Evolutionary conservation across 2,797 vertebrate species (phyloP).

Genomic region (Champsocephalus esox): DNA sequence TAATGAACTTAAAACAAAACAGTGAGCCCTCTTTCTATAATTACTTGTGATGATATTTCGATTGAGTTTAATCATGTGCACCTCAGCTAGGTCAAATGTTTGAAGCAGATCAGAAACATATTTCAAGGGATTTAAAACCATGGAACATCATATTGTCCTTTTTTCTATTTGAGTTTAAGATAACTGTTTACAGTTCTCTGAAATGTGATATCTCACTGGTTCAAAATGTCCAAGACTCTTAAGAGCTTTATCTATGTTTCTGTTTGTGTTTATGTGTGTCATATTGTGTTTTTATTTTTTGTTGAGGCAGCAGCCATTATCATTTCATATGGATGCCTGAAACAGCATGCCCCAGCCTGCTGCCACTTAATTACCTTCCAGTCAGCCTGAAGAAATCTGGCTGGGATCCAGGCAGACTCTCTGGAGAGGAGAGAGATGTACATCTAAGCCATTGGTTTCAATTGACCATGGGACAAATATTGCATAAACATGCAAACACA

Average conservation of each 20-base stretch:
- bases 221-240: constrained; percentile 19
- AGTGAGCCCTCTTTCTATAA: constrained; percentile 1
- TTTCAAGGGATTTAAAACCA: constrained; percentile 12
- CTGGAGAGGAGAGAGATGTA: constrained; percentile 59
- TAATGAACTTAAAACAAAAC: neutral
- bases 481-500: constrained; percentile 57
- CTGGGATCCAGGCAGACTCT: constrained; percentile 75
- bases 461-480: constrained; percentile 68
- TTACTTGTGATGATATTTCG: constrained; percentile 33
- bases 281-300: constrained; percentile 16
- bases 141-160: neutral
- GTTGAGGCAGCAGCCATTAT: constrained; percentile 64
- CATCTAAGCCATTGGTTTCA: constrained; percentile 72
- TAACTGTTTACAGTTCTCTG: constrained; percentile 25
- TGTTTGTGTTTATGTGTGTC: constrained; percentile 35
- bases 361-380: constrained; percentile 83
- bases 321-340: constrained; percentile 73
- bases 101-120: constrained; percentile 22
- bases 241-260: constrained; percentile 4
- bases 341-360: constrained; percentile 79
- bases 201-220: constrained; percentile 32
- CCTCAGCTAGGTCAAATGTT: constrained; percentile 18
- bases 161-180: neutral
- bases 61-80: constrained; percentile 9
- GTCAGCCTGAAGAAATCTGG: constrained; percentile 76